phyloP scores from a whole-genome alignment of 2,888 invertebrate species.

The Sarcophaga carnaria region DNA sequence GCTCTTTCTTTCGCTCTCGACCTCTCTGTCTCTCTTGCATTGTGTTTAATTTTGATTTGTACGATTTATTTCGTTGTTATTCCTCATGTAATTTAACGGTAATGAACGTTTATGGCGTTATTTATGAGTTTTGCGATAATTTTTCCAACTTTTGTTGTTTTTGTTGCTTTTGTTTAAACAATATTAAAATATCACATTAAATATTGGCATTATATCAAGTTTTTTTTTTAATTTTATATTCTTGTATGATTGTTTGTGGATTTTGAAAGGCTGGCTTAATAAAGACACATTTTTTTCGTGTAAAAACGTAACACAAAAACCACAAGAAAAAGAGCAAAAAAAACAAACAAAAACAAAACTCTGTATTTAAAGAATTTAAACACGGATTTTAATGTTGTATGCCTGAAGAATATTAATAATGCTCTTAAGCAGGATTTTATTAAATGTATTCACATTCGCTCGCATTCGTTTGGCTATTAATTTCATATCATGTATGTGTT shows the following conservation, averaged over 20 bases:
- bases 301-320: too few species aligned
- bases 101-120: conserved; percentile 70
- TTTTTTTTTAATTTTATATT: neutral
- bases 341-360: neutral
- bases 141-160: conserved; percentile 45
- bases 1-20: neutral
- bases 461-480: conserved; percentile 15
- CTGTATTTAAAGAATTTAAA: conserved; percentile 68
- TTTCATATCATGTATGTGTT: neutral
- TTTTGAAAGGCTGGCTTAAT: conserved; percentile 57
- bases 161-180: conserved; percentile 31
- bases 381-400: conserved; percentile 69
- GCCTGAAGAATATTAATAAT: conserved; percentile 61
- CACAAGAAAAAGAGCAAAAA: too few species aligned
- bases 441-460: neutral
- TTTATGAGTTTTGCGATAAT: conserved; percentile 72
- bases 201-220: conserved; percentile 69
- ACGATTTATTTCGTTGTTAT: conserved; percentile 57
- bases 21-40: neutral
- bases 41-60: conserved; percentile 48
- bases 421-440: conserved; percentile 63
- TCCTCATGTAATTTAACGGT: conserved; percentile 66
- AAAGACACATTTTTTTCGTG: conserved; percentile 8
- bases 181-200: conserved; percentile 66
- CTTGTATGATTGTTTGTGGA: conserved; percentile 13